Percentiles rank a stretch among this genome's conserved stretches.
Conservation (phyloP, 2,113 vertebrate genomes). For the Melospiza melodia region DNA sequence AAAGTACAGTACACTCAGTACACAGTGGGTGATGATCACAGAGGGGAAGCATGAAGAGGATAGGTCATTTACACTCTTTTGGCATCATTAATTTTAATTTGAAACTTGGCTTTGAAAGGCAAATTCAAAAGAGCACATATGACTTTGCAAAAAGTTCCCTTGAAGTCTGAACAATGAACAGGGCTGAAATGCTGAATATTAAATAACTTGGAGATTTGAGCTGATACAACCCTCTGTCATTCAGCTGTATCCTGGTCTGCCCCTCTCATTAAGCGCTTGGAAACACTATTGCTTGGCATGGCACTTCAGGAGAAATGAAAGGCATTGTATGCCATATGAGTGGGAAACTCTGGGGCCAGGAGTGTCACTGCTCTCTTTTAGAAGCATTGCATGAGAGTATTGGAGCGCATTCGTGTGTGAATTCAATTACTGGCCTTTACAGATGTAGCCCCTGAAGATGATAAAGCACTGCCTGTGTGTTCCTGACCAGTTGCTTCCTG, state of each 20-base stretch:
- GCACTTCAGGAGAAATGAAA: not conserved
- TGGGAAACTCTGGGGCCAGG: not conserved
- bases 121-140: not conserved
- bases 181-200: not conserved
- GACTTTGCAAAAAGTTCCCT: not conserved
- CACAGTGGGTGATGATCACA: not conserved
- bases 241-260: not conserved
- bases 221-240: not conserved
- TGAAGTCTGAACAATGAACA: not conserved
- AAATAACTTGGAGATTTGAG: not conserved
- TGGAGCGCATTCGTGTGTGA: not conserved
- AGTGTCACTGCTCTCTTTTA: not conserved
- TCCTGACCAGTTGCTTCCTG: not conserved
- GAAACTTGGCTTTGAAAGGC: not conserved
- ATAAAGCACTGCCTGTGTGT: not conserved
- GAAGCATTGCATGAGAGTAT: not conserved
- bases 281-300: not conserved
- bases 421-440: not conserved
- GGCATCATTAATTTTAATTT: slow-evolving; percentile 33
- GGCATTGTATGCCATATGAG: not conserved
- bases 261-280: not conserved
- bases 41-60: not conserved
- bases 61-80: not conserved
- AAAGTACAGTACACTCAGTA: not conserved
- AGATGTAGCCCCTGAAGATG: not conserved